Percentiles rank a stretch among this genome's conserved stretches.
Evolutionary conservation across 2,888 invertebrate species (phyloP).

Genomic region (Papilio gigon): DNA sequence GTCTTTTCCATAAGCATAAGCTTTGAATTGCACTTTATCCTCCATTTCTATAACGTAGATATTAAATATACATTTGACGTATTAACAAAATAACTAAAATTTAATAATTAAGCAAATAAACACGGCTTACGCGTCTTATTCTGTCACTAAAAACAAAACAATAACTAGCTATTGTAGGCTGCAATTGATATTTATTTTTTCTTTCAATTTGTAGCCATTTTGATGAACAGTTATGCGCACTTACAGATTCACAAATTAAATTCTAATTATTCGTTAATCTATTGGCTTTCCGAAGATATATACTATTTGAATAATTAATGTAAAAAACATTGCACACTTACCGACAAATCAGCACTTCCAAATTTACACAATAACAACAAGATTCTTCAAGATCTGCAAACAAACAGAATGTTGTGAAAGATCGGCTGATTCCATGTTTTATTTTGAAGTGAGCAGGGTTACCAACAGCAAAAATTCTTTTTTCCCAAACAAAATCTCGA

Average conservation of each 20-base stretch:
- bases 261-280: background rate
- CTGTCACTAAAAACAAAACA: background rate
- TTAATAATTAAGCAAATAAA: background rate
- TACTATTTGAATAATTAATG: background rate
- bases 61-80: background rate
- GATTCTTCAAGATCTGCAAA: background rate
- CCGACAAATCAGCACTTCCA: conserved; percentile 13
- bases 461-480: background rate
- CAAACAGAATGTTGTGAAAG: conserved; percentile 4
- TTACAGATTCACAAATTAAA: background rate
- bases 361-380: conserved; percentile 5
- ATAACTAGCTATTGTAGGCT: background rate
- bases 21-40: conserved; percentile 76
- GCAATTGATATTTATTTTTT: no score
- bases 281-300: background rate
- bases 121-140: background rate
- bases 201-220: no score
- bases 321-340: background rate
- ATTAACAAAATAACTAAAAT: conserved; percentile 21
- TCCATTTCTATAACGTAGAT: conserved; percentile 62
- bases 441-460: background rate
- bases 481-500: background rate
- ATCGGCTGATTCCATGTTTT: background rate
- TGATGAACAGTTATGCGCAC: conserved; percentile 1
- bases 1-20: conserved; percentile 65